A percentile compares a stretch with the other conserved stretches of the same genome.
Conservation (phyloP, 2,113 vertebrate genomes). For the Toxotes jaculatrix region DNA sequence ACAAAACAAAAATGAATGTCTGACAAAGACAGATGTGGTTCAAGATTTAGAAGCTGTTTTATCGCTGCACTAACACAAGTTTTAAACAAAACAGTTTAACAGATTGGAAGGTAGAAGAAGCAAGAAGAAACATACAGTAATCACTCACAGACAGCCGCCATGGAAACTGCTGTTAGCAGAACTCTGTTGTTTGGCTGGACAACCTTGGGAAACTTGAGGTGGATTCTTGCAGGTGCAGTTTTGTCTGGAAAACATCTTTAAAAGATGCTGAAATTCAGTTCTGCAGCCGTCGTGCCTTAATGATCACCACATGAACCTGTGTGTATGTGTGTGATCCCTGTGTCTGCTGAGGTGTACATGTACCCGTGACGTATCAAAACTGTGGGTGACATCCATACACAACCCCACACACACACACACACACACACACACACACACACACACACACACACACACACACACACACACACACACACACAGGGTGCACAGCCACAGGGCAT, state of each 20-base stretch:
- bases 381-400: not conserved
- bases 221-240: not conserved
- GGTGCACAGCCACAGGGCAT: constrained; percentile 10
- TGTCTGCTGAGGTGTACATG: not conserved
- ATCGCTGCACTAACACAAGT: too few species aligned
- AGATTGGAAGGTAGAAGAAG: too few species aligned
- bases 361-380: not conserved
- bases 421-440: not conserved
- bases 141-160: too few species aligned
- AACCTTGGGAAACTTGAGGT: not conserved
- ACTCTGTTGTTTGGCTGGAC: not conserved
- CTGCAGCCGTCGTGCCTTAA: not conserved
- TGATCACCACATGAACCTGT: not conserved
- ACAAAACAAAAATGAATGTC: too few species aligned
- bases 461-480: not conserved
- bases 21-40: too few species aligned
- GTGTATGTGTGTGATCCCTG: not conserved
- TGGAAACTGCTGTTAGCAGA: too few species aligned
- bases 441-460: not conserved
- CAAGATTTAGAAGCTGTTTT: too few species aligned
- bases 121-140: too few species aligned
- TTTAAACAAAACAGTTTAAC: too few species aligned
- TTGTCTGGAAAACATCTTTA: not conserved
- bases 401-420: constrained; percentile 10
- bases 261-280: not conserved